phyloP scores from a whole-genome alignment of 2,888 invertebrate genomes.

The Ennomos quercinarius region DNA sequence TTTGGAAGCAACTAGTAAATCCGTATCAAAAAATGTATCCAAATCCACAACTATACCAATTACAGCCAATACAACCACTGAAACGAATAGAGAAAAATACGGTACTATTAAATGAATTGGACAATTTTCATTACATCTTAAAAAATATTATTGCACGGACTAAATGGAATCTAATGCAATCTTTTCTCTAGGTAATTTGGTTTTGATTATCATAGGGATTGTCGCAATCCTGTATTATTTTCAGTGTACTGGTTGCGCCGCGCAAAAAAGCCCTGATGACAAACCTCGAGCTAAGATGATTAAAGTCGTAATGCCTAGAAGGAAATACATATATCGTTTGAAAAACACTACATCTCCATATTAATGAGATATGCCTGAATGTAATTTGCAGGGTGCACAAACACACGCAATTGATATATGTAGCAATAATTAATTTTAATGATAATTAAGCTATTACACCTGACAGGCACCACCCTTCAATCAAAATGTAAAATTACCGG shows the following conservation, averaged over 20 bases:
- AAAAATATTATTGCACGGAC: slow-evolving; percentile 19
- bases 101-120: slow-evolving; percentile 19
- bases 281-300: slow-evolving; percentile 44
- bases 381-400: slow-evolving; percentile 1
- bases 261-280: slow-evolving; percentile 36
- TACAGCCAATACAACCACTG: not conserved
- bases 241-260: slow-evolving; percentile 65
- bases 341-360: slow-evolving; percentile 64
- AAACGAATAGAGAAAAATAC: not conserved
- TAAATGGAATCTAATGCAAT: slow-evolving; percentile 20
- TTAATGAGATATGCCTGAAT: slow-evolving; percentile 39
- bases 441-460: slow-evolving; percentile 10
- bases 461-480: slow-evolving; percentile 11
- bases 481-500: not conserved
- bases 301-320: slow-evolving; percentile 63
- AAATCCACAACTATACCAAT: not conserved
- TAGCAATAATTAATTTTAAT: slow-evolving; percentile 1
- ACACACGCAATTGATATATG: slow-evolving; percentile 35
- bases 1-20: slow-evolving; percentile 22
- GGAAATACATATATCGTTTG: slow-evolving; percentile 62
- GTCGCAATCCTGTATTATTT: slow-evolving; percentile 46
- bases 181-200: slow-evolving; percentile 14
- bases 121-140: slow-evolving; percentile 15
- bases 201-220: slow-evolving; percentile 13
- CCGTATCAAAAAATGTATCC: slow-evolving; percentile 3